Evolutionary conservation across 2,113 vertebrate species (phyloP), one percentile per base, ranked within the genome.

Genomic region (Rhizomys pruinosus): DNA sequence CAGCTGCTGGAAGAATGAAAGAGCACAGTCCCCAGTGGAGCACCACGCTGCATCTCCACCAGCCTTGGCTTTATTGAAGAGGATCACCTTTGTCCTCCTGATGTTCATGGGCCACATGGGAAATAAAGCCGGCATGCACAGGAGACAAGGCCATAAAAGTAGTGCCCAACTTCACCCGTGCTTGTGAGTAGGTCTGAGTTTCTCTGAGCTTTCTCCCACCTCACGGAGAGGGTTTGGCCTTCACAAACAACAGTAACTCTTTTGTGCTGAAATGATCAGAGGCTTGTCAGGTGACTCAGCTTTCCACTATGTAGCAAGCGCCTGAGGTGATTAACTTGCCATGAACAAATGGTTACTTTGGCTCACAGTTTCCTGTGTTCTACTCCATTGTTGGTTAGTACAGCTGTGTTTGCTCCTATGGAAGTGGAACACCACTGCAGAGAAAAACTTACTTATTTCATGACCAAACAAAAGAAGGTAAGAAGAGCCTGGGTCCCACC

Each of bases 121-220:
- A 95, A 76, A 74, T 78, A 64, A 89, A 79, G 39, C 19, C 10
- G 37, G 66, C 2, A 47, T 37, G 22, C 37, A 32, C 3, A 17
- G 0, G 7, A 20, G 89, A 42, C 25, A 32, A 87, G 66, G 42
- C n/a, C 3, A 0, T 9, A 15, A n/a, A n/a, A 61, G 27, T 2
- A 11, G 29, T 5, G 68, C 15, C 79, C 73, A n/a, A 39, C 1
- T 63, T 68, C 13, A 2, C 76, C 29, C 17, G 27, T 59, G n/a
- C 76, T 74, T 11, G 0, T 0, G 42, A 88, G 47, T 25, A 74
- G 12, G 27, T 6, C 27, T 55, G 5, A 16, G 59, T 59, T 73
- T 79, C 59, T 86, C 44, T 42, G 25, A 52, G 47, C 57, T 89
- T 94, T 86, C 44, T 32, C 29, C 73, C n/a, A 15, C 55, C 79